phyloP scores from a whole-genome alignment of 2,888 invertebrate genomes.

The Zaprionus lineosus region DNA sequence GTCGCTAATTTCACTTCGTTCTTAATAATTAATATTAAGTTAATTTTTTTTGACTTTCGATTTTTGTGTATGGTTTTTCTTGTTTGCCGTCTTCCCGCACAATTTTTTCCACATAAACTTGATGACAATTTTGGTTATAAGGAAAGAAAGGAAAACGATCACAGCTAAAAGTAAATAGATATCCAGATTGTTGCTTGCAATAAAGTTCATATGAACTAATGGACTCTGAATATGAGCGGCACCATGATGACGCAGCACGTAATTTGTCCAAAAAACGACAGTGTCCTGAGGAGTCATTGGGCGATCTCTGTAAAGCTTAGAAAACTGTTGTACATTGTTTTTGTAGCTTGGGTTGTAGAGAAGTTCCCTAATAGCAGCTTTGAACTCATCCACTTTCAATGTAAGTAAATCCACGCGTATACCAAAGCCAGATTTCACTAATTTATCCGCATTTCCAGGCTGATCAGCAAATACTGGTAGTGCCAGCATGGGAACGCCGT shows the following conservation, averaged over 20 bases:
- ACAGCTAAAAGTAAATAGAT: constrained; percentile 68
- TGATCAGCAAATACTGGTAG: constrained; percentile 81
- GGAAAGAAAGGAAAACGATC: constrained; percentile 26
- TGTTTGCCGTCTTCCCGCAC: constrained; percentile 34
- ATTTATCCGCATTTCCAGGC: constrained; percentile 67
- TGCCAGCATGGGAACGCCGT: constrained; percentile 84
- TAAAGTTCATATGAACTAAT: constrained; percentile 82
- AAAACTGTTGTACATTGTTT: constrained; percentile 81
- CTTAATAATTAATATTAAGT: constrained; percentile 9
- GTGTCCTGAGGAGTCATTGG: constrained; percentile 84
- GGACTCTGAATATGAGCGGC: constrained; percentile 84
- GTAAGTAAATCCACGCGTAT: constrained; percentile 52
- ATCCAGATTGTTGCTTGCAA: constrained; percentile 84
- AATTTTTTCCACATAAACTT: constrained; percentile 53
- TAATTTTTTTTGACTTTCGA: constrained; percentile 61
- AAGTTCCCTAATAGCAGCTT: constrained; percentile 62
- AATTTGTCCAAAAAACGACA: constrained; percentile 85
- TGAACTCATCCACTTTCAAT: constrained; percentile 54
- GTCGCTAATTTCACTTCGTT: constrained; percentile 7
- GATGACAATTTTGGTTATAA: constrained; percentile 39
- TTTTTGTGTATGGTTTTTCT: constrained; percentile 45
- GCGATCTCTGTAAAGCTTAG: constrained; percentile 84
- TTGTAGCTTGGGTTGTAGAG: constrained; percentile 69
- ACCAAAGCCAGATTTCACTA: constrained; percentile 73
- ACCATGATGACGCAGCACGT: constrained; percentile 85